A percentile compares a stretch with the other conserved stretches of the same genome.
Conservation (phyloP, 1,140 invertebrate species). For the Oncopeltus fasciatus region DNA sequence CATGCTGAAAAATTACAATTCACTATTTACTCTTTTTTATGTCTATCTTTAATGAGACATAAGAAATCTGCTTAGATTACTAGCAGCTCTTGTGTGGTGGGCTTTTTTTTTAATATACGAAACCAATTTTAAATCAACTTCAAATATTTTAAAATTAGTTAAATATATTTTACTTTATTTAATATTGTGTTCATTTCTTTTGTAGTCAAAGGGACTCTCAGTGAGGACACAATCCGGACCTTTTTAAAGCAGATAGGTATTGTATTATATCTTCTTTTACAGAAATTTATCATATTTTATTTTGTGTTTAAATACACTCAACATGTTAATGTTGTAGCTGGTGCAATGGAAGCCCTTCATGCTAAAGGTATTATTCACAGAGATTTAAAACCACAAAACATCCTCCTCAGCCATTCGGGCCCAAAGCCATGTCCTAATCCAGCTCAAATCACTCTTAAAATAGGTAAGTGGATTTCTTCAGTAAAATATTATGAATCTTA, state of each 20-base stretch:
- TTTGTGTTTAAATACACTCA: background rate
- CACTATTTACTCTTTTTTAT: no score
- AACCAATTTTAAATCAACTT: no score
- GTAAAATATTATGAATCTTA: no score
- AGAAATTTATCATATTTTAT: background rate
- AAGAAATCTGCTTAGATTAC: no score
- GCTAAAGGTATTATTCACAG: slow-evolving; percentile 95
- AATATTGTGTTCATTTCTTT: slow-evolving; percentile 24
- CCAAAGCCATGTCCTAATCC: slow-evolving; percentile 67
- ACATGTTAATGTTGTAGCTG: slow-evolving; percentile 43
- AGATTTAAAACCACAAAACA: slow-evolving; percentile 97
- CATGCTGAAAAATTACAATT: no score
- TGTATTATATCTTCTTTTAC: background rate
- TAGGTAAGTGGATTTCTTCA: slow-evolving; percentile 56
- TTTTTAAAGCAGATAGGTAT: slow-evolving; percentile 86
- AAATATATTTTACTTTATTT: no score
- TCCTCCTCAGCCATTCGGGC: slow-evolving; percentile 72
- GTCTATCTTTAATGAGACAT: no score
- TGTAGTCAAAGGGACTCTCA: slow-evolving; percentile 76
- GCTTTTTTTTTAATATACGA: no score
- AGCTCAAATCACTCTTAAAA: slow-evolving; percentile 86
- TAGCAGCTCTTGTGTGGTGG: no score
- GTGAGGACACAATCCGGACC: slow-evolving; percentile 89
- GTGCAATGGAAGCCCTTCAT: slow-evolving; percentile 90
- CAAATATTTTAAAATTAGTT: no score